These are phyloP conservation scores for Andrena dorsata DNA, from an alignment of 2,888 invertebrate genomes.

Conservation along the genomic window DNA sequence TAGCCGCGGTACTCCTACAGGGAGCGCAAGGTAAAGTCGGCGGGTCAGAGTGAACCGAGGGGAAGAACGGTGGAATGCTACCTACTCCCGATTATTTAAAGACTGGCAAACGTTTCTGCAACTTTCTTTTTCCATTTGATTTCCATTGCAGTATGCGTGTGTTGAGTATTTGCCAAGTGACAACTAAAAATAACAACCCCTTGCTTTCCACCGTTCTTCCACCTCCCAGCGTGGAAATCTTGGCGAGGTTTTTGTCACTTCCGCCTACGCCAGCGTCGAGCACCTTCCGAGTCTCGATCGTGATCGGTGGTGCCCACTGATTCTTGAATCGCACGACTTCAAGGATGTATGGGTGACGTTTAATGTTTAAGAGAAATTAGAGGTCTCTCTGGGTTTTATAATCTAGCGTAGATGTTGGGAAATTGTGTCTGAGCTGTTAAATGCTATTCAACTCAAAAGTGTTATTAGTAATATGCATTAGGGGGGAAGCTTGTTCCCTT, in stretches of 20 bases:
- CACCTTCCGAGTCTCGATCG: background rate
- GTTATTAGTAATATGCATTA: too few relatives aligned
- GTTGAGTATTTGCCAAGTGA: too few relatives aligned
- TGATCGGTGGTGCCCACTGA: background rate
- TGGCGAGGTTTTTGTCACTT: constrained; percentile 50
- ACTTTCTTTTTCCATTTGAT: too few relatives aligned
- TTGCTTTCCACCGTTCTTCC: constrained; percentile 40
- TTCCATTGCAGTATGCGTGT: too few relatives aligned
- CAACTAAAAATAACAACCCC: too few relatives aligned
- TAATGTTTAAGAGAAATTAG: background rate
- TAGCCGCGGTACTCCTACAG: constrained; percentile 84
- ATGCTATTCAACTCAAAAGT: too few relatives aligned
- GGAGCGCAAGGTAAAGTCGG: constrained; percentile 84
- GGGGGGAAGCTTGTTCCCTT: too few relatives aligned
- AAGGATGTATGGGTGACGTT: background rate
- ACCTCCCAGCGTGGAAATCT: constrained; percentile 17
- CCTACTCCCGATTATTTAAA: background rate
- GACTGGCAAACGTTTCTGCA: too few relatives aligned
- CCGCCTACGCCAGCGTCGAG: constrained; percentile 59
- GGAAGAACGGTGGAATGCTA: constrained; percentile 33
- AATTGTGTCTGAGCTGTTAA: too few relatives aligned
- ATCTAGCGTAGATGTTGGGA: too few relatives aligned
- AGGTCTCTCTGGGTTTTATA: background rate
- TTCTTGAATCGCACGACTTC: background rate
- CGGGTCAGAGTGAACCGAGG: constrained; percentile 6